Base-by-base conservation (phyloP, 2,113 vertebrate genomes). In the Dicrurus megarhynchus region DNA sequence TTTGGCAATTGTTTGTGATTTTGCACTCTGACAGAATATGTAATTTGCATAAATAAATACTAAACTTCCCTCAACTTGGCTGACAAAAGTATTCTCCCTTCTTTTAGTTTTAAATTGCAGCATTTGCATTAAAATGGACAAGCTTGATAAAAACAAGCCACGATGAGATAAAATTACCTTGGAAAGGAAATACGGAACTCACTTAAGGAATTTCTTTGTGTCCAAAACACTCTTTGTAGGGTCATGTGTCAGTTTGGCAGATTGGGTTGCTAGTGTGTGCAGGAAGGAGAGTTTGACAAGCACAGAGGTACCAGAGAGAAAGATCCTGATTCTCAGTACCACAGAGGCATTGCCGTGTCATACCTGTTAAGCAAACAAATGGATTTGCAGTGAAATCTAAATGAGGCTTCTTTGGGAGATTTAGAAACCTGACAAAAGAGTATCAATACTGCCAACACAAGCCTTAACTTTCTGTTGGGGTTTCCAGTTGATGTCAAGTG, bases 91-190 rank as follows among this genome's bases (percentile, higher is more conserved):
- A 37, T 44, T 90, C 55, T 82, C 13, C 9, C 37, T 41, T 32
- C n/a, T 71, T 56, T 90, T 71, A 82, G 69, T 85, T 46, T 88
- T 94, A 64, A 79, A 53, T 86, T 95, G 85, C 30, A 70, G 14
- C 50, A 88, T 88, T 90, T 79, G 67, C 68, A 96, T 85, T 44
- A 82, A 87, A 88, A 95, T 86, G n/a, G 91, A 79, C 28, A 91
- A 96, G 69, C 67, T 53, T 44, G 13, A 53, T 60, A 26, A 67
- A 91, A 61, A 83, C 63, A 90, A 92, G 32, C 17, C 61, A 69
- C 3, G 0, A 49, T 35, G 50, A 84, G 56, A 53, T 39, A 81
- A 88, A 88, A 71, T 26, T 88, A 20, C 32, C 30, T 84, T 67
- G 59, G 55, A 84, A 81, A 89, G 37, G 26, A 64, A 96, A 88